Percentiles rank a stretch among this genome's conserved stretches.
phyloP scores from a whole-genome alignment of 1,140 invertebrate genomes.

The Polypedilum pembai region DNA sequence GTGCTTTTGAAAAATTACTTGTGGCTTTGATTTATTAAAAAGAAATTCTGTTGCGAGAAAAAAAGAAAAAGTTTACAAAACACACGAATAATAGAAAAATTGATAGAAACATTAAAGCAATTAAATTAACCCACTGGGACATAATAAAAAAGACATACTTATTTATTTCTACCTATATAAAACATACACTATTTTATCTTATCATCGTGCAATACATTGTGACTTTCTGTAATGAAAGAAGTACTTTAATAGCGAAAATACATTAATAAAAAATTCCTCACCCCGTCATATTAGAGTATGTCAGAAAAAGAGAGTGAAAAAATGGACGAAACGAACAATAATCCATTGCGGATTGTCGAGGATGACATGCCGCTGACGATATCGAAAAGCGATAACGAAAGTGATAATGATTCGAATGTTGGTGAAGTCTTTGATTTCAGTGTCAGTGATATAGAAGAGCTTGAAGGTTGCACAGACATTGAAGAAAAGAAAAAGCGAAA shows the following conservation, averaged over 20 bases:
- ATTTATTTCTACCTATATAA: too few relatives aligned
- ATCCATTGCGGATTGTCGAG: slow-evolving; percentile 23
- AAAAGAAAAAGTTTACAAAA: neutral
- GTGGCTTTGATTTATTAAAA: slow-evolving; percentile 1
- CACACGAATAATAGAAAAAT: neutral
- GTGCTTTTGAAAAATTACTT: neutral
- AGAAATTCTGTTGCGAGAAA: neutral
- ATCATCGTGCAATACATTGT: too few relatives aligned
- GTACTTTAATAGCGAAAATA: too few relatives aligned
- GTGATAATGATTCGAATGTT: slow-evolving; percentile 15
- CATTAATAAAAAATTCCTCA: too few relatives aligned
- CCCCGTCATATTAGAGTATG: too few relatives aligned
- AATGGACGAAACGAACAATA: neutral
- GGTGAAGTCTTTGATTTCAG: slow-evolving; percentile 12
- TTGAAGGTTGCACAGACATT: neutral
- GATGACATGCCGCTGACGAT: slow-evolving; percentile 9
- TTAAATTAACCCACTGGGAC: too few relatives aligned
- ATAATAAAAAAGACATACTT: too few relatives aligned
- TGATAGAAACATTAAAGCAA: too few relatives aligned
- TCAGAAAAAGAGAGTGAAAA: neutral
- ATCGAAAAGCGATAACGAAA: neutral
- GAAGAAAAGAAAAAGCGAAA: neutral
- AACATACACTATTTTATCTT: too few relatives aligned
- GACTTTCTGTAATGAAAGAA: too few relatives aligned
- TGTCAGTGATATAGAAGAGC: slow-evolving; percentile 9